Evolutionary conservation across 2,888 invertebrate species (phyloP).

Genomic region (Phlogophora meticulosa): DNA sequence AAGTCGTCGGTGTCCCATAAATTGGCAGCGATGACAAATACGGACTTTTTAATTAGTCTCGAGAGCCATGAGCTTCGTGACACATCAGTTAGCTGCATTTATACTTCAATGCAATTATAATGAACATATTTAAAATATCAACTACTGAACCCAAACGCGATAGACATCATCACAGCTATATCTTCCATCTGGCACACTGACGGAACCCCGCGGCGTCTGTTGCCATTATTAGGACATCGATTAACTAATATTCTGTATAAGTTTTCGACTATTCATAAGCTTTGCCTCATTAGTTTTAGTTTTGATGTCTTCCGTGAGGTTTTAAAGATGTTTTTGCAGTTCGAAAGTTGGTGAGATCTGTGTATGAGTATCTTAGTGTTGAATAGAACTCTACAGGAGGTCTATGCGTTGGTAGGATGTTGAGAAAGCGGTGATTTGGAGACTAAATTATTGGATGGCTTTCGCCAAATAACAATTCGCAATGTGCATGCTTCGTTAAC

Average conservation of each 20-base stretch:
- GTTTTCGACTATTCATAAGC: constrained; percentile 22
- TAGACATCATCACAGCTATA: constrained; percentile 7
- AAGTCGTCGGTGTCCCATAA: too few relatives aligned
- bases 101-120: neutral
- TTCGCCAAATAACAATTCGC: neutral
- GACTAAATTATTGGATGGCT: neutral
- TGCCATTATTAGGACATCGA: constrained; percentile 39
- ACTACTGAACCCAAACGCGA: constrained; percentile 36
- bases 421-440: neutral
- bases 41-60: too few relatives aligned
- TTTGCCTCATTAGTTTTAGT: constrained; percentile 24
- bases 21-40: too few relatives aligned
- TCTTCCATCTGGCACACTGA: constrained; percentile 35
- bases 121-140: constrained; percentile 10
- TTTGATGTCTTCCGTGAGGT: constrained; percentile 14
- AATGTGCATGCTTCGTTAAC: neutral
- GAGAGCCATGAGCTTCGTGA: neutral
- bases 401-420: neutral
- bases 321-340: constrained; percentile 13
- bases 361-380: neutral
- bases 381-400: constrained; percentile 9
- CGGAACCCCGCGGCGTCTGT: constrained; percentile 32
- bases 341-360: constrained; percentile 8
- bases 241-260: constrained; percentile 31
- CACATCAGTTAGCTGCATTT: neutral